Evolutionary conservation across 2,113 vertebrate species (phyloP).

Genomic region (Macaca mulatta): DNA sequence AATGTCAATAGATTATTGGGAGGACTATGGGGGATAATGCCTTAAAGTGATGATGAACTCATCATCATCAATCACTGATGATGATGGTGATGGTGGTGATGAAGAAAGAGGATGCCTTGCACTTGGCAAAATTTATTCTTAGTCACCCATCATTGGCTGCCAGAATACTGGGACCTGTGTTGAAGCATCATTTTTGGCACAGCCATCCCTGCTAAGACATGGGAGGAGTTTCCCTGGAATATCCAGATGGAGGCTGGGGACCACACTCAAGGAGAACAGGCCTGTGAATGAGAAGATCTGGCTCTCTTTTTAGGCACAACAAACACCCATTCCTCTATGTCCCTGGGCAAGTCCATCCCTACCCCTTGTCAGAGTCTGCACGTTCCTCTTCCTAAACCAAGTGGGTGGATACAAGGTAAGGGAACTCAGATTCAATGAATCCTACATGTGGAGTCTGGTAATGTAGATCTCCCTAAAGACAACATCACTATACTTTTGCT

Average conservation of each 20-base stretch:
- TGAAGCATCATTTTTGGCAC: neutral
- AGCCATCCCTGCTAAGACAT: neutral
- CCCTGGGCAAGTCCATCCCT: neutral
- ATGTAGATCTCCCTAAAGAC: too few relatives aligned
- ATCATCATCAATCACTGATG: neutral
- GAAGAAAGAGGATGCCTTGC: neutral
- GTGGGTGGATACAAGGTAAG: neutral
- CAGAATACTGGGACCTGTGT: neutral
- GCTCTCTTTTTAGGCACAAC: neutral
- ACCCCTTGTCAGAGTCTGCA: rapidly evolving
- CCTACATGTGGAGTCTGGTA: neutral
- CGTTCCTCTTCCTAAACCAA: neutral
- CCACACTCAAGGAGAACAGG: neutral
- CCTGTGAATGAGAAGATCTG: neutral
- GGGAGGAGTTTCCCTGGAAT: neutral
- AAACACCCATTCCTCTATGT: neutral
- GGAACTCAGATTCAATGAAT: neutral
- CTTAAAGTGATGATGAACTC: neutral
- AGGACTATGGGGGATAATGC: neutral
- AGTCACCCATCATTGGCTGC: neutral
- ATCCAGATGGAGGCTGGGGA: neutral
- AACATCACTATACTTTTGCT: neutral
- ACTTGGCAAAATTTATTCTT: neutral
- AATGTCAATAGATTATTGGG: neutral
- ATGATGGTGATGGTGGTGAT: rapidly evolving